Conservation (phyloP, 2,113 vertebrate genomes). For the Caranx melampygus region DNA sequence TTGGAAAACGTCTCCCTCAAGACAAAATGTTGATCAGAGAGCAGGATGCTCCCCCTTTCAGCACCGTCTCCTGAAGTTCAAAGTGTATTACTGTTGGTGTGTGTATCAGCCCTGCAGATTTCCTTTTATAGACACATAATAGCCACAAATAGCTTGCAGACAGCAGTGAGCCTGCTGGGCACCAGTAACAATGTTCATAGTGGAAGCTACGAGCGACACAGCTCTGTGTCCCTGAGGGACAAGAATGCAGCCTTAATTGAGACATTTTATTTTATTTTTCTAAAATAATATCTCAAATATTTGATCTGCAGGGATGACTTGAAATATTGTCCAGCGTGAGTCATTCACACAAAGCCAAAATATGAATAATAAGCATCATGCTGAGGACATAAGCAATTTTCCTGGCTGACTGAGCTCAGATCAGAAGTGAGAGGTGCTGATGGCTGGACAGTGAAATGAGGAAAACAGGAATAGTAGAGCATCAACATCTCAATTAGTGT, state of each 20-base stretch:
- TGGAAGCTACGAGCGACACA: slow-evolving; percentile 9
- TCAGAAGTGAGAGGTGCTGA: not conserved
- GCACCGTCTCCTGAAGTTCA: slow-evolving; percentile 77
- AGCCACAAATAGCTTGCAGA: slow-evolving; percentile 90
- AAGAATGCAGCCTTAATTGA: not conserved
- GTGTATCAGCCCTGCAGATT: slow-evolving; percentile 75
- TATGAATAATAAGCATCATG: not conserved
- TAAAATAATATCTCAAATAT: not conserved
- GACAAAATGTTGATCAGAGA: slow-evolving; percentile 18
- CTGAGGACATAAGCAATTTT: not conserved
- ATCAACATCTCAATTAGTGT: not conserved
- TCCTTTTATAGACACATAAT: slow-evolving; percentile 95
- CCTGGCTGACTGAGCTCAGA: slow-evolving; percentile 1
- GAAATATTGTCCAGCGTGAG: not conserved
- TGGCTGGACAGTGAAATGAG: not conserved
- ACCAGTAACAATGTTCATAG: slow-evolving; percentile 82
- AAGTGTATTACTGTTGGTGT: slow-evolving; percentile 69
- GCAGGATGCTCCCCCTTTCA: slow-evolving; percentile 70
- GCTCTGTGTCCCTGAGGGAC: not conserved
- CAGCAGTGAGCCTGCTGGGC: slow-evolving; percentile 84
- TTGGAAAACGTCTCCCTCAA: not conserved
- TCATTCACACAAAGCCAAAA: no score
- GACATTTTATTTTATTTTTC: not conserved
- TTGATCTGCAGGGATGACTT: not conserved
- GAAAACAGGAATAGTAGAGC: not conserved